Evolutionary conservation across 2,797 vertebrate species (phyloP).

Genomic region (Clarias laeviceps): DNA sequence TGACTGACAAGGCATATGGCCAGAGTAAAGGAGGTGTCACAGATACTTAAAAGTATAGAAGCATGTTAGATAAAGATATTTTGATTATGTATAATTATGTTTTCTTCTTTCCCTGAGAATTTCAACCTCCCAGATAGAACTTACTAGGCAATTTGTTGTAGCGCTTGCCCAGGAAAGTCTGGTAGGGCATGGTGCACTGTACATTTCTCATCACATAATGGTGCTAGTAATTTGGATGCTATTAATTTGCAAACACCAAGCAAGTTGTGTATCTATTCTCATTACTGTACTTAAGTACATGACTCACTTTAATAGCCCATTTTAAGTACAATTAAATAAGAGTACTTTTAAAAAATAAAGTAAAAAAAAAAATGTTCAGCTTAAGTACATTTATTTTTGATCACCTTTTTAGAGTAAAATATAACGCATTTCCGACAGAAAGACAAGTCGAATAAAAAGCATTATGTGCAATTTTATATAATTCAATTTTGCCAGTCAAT

Average conservation of each 20-base stretch:
- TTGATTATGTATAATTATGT: too few relatives aligned
- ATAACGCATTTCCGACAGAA: too few relatives aligned
- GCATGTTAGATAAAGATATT: too few relatives aligned
- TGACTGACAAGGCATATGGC: slow-evolving; percentile 15
- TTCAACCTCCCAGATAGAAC: neutral
- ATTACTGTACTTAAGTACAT: neutral
- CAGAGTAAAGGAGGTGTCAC: neutral
- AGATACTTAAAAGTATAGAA: neutral
- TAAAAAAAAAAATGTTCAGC: too few relatives aligned
- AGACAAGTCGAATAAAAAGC: too few relatives aligned
- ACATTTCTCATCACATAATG: neutral
- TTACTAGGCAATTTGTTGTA: neutral
- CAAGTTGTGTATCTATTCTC: neutral
- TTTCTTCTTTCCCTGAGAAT: neutral
- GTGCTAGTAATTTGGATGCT: neutral
- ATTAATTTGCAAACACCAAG: neutral
- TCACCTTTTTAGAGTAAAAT: too few relatives aligned
- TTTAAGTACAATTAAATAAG: neutral
- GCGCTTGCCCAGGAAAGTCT: neutral
- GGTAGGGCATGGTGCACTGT: neutral
- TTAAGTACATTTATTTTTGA: too few relatives aligned
- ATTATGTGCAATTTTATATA: too few relatives aligned
- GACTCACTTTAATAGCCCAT: neutral
- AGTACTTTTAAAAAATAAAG: too few relatives aligned
- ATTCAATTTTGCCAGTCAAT: too few relatives aligned